These are phyloP conservation scores for Fregata magnificens DNA, from an alignment of 2,113 vertebrate species.

Conservation along the genomic window DNA sequence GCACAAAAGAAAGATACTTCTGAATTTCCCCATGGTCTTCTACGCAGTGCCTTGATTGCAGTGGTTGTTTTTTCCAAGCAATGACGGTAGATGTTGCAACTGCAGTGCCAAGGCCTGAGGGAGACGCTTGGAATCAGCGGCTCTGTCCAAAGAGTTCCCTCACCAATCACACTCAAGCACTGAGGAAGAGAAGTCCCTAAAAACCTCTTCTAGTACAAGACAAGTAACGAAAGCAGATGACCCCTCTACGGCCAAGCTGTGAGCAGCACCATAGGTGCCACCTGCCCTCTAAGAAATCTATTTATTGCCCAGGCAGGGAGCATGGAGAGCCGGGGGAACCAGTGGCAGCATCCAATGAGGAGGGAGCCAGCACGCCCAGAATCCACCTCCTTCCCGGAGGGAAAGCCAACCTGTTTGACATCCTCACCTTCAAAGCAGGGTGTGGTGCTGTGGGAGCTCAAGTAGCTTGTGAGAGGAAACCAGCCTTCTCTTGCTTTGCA, in stretches of 20 bases:
- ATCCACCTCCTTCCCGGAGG: neutral
- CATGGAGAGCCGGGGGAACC: neutral
- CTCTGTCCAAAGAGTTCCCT: neutral
- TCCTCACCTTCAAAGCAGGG: neutral
- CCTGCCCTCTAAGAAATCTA: neutral
- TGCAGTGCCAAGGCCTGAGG: neutral
- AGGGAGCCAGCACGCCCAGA: neutral
- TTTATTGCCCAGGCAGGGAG: neutral
- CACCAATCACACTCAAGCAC: neutral
- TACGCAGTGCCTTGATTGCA: neutral
- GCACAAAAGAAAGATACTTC: constrained; percentile 4
- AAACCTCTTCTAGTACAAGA: neutral
- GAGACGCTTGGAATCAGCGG: neutral
- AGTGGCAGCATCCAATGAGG: neutral
- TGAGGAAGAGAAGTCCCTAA: neutral
- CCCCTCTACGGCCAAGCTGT: accelerated
- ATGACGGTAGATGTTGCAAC: neutral
- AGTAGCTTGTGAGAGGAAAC: neutral
- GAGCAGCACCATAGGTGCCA: neutral
- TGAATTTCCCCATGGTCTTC: constrained; percentile 39
- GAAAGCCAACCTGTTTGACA: constrained; percentile 33
- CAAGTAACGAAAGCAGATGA: neutral
- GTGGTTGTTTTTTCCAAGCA: neutral
- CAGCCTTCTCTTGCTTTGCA: neutral
- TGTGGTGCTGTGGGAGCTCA: neutral